These are phyloP conservation scores for Xenops minutus DNA, from an alignment of 2,797 vertebrate genomes.

Conservation along the genomic window DNA sequence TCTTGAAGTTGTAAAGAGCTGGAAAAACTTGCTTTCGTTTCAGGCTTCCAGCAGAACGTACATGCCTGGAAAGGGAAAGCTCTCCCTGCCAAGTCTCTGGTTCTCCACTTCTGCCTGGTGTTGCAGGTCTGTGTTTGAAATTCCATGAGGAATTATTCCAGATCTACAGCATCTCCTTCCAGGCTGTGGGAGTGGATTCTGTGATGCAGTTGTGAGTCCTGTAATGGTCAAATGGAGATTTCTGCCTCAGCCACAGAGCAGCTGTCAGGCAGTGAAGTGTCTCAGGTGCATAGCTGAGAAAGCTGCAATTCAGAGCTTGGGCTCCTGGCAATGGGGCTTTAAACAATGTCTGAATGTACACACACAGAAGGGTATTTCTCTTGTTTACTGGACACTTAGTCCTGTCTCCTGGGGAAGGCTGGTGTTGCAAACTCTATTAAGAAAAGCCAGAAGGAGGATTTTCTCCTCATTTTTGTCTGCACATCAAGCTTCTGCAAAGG, in stretches of 20 bases:
- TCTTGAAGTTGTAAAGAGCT: constrained; percentile 3
- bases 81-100: background rate
- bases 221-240: background rate
- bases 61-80: background rate
- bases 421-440: constrained; percentile 5
- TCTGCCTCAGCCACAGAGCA: background rate
- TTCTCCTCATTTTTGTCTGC: constrained; percentile 13
- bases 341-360: background rate
- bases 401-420: background rate
- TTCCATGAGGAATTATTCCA: background rate
- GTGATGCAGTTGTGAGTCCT: background rate
- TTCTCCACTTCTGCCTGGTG: background rate
- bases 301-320: background rate
- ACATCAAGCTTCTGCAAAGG: background rate
- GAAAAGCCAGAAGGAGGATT: constrained; percentile 10
- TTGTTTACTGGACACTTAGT: background rate
- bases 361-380: background rate
- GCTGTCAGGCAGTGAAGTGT: background rate
- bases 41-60: background rate
- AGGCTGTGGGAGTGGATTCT: background rate
- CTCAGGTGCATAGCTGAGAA: background rate
- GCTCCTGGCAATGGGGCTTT: background rate
- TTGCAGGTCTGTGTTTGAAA: background rate
- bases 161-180: background rate
- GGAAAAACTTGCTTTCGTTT: constrained; percentile 17